phyloP scores from a whole-genome alignment of 2,113 vertebrate species.

The Condylura cristata region DNA sequence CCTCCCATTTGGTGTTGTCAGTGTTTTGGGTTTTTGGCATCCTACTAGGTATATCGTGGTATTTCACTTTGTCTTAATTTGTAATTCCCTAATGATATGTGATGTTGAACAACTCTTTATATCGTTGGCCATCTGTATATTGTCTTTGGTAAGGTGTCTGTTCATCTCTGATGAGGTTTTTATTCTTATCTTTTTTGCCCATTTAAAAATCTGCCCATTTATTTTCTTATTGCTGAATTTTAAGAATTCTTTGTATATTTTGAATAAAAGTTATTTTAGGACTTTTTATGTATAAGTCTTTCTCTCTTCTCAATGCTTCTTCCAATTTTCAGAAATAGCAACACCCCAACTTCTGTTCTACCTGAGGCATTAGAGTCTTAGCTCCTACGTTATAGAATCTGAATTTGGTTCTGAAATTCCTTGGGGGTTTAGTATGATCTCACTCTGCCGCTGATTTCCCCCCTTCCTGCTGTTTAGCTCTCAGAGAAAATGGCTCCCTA shows the following conservation, averaged over 20 bases:
- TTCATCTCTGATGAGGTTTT: background rate
- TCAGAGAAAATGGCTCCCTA: background rate
- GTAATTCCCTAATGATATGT: background rate
- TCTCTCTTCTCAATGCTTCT: background rate
- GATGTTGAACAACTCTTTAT: background rate
- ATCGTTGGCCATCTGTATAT: background rate
- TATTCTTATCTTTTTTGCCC: constrained; percentile 3
- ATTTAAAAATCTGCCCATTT: background rate
- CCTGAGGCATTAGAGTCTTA: background rate
- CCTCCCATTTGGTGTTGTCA: background rate
- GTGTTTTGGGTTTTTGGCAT: background rate
- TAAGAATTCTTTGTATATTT: background rate
- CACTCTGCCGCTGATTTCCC: background rate
- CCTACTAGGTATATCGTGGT: background rate
- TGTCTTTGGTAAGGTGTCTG: background rate
- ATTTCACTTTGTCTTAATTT: background rate
- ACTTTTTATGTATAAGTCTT: background rate
- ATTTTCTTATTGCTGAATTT: background rate
- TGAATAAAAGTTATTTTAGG: background rate
- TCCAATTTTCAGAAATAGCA: background rate
- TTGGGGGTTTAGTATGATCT: background rate
- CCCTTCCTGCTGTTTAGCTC: background rate
- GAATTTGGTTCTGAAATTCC: background rate
- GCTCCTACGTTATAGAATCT: background rate
- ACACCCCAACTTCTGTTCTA: background rate